Evolutionary conservation across 2,797 vertebrate genomes (phyloP).

Genomic region (Squalus acanthias): DNA sequence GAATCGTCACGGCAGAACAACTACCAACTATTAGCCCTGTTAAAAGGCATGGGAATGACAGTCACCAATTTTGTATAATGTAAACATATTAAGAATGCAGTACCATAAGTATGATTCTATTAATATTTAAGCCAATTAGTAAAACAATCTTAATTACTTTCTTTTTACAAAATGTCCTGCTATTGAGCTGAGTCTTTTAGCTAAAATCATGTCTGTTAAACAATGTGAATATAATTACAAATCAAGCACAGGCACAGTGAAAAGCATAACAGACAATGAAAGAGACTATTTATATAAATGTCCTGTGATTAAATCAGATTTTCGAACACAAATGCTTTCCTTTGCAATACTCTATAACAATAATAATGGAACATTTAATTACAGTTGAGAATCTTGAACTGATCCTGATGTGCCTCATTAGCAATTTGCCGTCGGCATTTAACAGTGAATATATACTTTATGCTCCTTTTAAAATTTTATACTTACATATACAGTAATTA

Average conservation of each 20-base stretch:
- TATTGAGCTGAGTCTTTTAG: background rate
- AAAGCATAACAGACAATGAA: background rate
- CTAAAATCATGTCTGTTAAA: background rate
- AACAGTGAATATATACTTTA: background rate
- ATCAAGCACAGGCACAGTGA: background rate
- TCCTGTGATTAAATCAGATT: background rate
- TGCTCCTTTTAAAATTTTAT: background rate
- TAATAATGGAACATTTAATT: slow-evolving; percentile 7
- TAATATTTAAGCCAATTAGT: background rate
- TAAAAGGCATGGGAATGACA: background rate
- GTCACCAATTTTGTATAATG: background rate
- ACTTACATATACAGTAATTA: background rate
- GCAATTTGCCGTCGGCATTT: background rate
- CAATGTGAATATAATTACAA: background rate
- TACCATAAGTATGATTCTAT: background rate
- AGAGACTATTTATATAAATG: background rate
- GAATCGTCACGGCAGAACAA: no score
- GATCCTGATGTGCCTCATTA: background rate
- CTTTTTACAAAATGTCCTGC: background rate
- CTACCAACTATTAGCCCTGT: no score
- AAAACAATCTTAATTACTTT: background rate
- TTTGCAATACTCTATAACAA: background rate
- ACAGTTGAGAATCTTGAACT: background rate
- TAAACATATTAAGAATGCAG: background rate
- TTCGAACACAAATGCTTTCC: background rate